Evolutionary conservation across 2,113 vertebrate species (phyloP).

Genomic region (Anguilla rostrata): DNA sequence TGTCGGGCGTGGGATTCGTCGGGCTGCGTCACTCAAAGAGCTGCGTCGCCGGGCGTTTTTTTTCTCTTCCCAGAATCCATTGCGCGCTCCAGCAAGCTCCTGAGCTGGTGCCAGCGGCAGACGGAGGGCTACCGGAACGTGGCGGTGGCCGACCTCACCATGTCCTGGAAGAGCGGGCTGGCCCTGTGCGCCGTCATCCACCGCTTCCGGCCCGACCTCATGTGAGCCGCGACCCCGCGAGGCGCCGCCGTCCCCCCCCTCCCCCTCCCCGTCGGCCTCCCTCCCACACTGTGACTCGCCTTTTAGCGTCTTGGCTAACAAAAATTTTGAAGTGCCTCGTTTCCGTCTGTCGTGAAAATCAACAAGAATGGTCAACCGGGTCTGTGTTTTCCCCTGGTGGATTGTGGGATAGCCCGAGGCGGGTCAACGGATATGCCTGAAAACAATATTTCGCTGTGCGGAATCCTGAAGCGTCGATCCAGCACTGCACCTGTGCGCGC

Average conservation of each 20-base stretch:
- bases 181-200: constrained; percentile 94
- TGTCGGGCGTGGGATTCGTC: neutral
- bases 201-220: constrained; percentile 91
- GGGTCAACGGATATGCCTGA: too few species aligned
- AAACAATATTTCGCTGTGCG: too few species aligned
- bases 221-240: constrained; percentile 75
- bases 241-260: neutral
- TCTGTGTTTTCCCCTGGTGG: too few species aligned
- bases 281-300: neutral
- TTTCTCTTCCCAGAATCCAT: constrained; percentile 78
- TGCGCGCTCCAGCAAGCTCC: constrained; percentile 91
- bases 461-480: too few species aligned
- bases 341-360: too few species aligned
- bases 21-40: constrained; percentile 21
- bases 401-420: too few species aligned
- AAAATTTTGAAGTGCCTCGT: too few species aligned
- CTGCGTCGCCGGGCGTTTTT: neutral
- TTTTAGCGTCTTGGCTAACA: too few species aligned
- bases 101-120: constrained; percentile 96
- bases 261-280: neutral
- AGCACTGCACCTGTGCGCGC: too few species aligned
- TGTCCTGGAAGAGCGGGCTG: constrained; percentile 96
- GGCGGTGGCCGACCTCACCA: constrained; percentile 87
- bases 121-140: constrained; percentile 91
- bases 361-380: too few species aligned